These are phyloP conservation scores for Vireo griseus DNA, from an alignment of 2,797 vertebrate species.

Conservation along the genomic window DNA sequence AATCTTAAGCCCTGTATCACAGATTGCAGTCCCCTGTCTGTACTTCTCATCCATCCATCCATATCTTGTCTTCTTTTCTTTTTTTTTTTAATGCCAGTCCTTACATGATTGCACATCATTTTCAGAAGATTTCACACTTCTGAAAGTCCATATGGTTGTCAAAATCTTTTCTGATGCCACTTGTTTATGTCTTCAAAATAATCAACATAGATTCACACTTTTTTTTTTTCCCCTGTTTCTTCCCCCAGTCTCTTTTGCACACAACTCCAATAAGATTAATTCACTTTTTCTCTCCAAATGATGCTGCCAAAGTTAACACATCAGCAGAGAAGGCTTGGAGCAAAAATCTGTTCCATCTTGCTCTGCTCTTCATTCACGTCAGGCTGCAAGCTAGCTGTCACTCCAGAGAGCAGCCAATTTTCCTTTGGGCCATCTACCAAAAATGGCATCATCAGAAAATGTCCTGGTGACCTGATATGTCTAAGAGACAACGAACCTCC, in stretches of 20 bases:
- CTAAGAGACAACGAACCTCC: not conserved
- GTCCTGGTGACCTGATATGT: not conserved
- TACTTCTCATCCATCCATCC: not conserved
- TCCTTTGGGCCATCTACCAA: not conserved
- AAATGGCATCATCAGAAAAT: not conserved
- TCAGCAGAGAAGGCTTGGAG: not conserved
- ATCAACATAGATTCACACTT: conserved; percentile 42
- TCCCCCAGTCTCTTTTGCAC: not conserved
- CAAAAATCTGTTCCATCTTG: conserved; percentile 41
- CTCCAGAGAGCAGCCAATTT: not conserved
- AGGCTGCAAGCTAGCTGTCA: conserved; percentile 22
- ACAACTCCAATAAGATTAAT: not conserved
- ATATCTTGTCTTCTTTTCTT: not conserved
- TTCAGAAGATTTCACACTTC: conserved; percentile 48
- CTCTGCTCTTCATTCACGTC: not conserved
- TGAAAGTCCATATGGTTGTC: conserved; percentile 56
- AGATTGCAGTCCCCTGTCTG: not conserved
- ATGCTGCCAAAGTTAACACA: conserved; percentile 40
- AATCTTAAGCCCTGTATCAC: not conserved
- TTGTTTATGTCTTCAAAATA: conserved; percentile 52
- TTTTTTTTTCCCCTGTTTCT: fast-evolving
- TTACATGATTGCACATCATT: conserved; percentile 1
- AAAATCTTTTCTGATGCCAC: conserved; percentile 35
- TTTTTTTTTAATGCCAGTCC: not conserved
- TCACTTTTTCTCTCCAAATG: not conserved